These are phyloP conservation scores for Rattus rattus DNA, from an alignment of 2,113 vertebrate genomes.

Conservation along the genomic window DNA sequence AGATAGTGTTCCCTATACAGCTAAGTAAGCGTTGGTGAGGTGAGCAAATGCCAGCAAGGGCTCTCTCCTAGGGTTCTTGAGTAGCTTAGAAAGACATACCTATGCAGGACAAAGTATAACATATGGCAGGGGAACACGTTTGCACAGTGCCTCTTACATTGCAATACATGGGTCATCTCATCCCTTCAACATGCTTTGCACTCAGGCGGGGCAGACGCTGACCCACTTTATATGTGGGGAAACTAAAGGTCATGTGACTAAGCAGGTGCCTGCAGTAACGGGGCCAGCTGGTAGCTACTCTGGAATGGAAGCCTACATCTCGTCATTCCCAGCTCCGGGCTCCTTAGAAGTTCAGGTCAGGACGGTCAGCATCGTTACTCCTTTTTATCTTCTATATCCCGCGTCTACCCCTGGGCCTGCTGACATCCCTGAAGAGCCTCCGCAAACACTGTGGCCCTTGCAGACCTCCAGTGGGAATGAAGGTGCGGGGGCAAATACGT, in stretches of 20 bases:
- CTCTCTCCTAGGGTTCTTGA: background rate
- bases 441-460: accelerated
- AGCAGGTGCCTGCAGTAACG: background rate
- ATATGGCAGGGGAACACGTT: background rate
- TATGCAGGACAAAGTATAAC: background rate
- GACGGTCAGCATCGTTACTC: background rate
- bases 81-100: background rate
- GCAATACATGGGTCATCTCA: background rate
- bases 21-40: background rate
- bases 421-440: background rate
- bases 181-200: background rate
- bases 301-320: background rate
- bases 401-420: background rate
- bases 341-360: background rate
- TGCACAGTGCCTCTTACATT: background rate
- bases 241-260: background rate
- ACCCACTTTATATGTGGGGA: background rate
- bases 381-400: background rate
- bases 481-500: background rate
- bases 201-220: background rate
- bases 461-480: background rate
- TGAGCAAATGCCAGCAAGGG: background rate
- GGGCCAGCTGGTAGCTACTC: background rate
- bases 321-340: background rate
- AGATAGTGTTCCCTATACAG: background rate